Evolutionary conservation across 1,140 invertebrate species (phyloP).

Genomic region (Mactra quadrangularis): DNA sequence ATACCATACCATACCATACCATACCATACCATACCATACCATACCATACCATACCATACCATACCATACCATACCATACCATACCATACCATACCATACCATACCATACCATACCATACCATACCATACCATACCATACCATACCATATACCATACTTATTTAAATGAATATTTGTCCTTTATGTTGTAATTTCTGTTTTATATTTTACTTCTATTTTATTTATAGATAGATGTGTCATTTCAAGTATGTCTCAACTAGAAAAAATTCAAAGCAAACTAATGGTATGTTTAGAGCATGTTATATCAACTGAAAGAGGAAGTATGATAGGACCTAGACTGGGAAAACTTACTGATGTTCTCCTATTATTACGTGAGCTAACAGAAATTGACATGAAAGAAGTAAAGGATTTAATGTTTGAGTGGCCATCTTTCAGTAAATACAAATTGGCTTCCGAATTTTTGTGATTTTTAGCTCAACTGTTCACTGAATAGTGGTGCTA

Average conservation of each 20-base stretch:
- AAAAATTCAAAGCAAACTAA: constrained; percentile 3
- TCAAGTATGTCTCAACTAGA: not conserved
- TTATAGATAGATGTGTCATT: not conserved
- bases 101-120: too few species aligned
- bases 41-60: too few species aligned
- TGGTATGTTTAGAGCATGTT: constrained; percentile 1
- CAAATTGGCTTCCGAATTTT: constrained; percentile 8
- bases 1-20: too few species aligned
- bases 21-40: too few species aligned
- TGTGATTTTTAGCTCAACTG: not conserved
- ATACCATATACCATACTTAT: too few species aligned
- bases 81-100: too few species aligned
- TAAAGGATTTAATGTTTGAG: not conserved
- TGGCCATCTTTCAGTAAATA: constrained; percentile 11
- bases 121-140: too few species aligned
- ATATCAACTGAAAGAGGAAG: not conserved
- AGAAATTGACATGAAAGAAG: constrained; percentile 26
- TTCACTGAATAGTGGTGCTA: too few species aligned
- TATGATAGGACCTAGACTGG: not conserved
- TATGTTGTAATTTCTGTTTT: not conserved
- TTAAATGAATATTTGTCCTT: too few species aligned
- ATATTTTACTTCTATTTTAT: not conserved
- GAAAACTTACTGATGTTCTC: constrained; percentile 2
- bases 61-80: too few species aligned
- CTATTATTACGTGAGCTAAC: not conserved